A percentile compares a stretch with the other conserved stretches of the same genome.
Conservation (phyloP, 2,888 invertebrate species). For the Hemaris fuciformis region DNA sequence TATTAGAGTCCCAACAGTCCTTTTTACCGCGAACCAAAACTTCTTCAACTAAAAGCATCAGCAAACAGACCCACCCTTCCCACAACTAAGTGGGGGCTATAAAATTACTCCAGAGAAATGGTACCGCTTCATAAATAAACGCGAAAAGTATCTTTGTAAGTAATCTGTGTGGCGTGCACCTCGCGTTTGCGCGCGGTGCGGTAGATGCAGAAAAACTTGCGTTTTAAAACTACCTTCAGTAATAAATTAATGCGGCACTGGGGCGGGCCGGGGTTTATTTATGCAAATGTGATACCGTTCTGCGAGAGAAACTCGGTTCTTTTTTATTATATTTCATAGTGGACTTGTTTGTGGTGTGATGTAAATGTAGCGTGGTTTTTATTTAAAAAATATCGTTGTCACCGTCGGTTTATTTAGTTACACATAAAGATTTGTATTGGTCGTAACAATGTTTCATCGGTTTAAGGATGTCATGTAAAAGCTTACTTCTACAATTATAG, state of each 20-base stretch:
- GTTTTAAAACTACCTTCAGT: background rate
- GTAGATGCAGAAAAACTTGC: background rate
- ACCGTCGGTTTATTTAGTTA: no score
- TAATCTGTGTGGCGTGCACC: background rate
- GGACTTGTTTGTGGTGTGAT: background rate
- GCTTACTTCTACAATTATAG: no score
- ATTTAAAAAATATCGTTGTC: no score
- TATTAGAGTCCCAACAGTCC: no score
- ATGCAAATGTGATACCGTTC: background rate
- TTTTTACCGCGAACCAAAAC: no score
- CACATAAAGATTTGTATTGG: no score
- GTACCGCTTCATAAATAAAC: background rate
- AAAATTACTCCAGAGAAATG: background rate
- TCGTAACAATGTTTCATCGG: no score
- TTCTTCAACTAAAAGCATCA: background rate
- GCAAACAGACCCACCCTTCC: background rate
- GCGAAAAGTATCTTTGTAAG: background rate
- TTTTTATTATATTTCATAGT: background rate
- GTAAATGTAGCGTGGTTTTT: background rate
- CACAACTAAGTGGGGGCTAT: background rate
- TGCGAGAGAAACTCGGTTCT: background rate
- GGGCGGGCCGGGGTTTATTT: background rate
- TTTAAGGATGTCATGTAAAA: no score
- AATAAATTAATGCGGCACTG: constrained; percentile 1
- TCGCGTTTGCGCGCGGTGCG: no score